Evolutionary conservation across 2,797 vertebrate genomes (phyloP), one percentile per base, ranked within the genome.

Genomic region (Sebastes vulpes): DNA sequence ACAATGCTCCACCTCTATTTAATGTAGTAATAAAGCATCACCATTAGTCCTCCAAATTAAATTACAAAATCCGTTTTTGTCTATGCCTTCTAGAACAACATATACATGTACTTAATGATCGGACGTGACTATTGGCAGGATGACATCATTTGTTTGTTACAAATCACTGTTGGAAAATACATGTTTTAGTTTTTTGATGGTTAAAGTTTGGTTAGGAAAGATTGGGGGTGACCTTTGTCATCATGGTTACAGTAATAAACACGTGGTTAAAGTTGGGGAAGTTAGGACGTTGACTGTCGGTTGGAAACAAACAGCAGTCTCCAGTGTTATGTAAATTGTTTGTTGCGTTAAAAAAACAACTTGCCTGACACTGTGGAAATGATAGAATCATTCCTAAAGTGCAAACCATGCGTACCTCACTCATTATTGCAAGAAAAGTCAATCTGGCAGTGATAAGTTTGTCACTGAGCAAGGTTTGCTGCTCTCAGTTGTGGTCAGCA

Each of bases 401-500:
- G 56, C 56, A 61, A 58, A 57, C 29, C 7, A 0, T 21, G 54
- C 35, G 20, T 56, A 4, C 59, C 7, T 18, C 10, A n/a, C 54
- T 74, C 28, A 64, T 65, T 31, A 31, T 5, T 26, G 57, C 20
- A 28, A 42, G 38, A 61, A 61, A 70, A 71, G 65, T 26, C 71
- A 69, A 32, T 57, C 28, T 64, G 42, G 54, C 31, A 48, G 21
- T 31, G 42, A n/a, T 58, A 58, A 20, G 18, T 65, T 35, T 75
- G 46, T 58, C 57, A 32, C 75, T 32, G 56, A 68, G 12, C 25
- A 20, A 66, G 29, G 35, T 23, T 65, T 74, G 21, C 48, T 70
- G 46, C 21, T 5, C 61, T 75, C 72, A 42, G 53, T 31, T 65
- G 26, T 77, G 25, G 68, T 75, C 76, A 60, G 57, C 50, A 56